Conservation (phyloP, 2,888 invertebrate genomes). For the Hirtodrosophila histrioides region DNA sequence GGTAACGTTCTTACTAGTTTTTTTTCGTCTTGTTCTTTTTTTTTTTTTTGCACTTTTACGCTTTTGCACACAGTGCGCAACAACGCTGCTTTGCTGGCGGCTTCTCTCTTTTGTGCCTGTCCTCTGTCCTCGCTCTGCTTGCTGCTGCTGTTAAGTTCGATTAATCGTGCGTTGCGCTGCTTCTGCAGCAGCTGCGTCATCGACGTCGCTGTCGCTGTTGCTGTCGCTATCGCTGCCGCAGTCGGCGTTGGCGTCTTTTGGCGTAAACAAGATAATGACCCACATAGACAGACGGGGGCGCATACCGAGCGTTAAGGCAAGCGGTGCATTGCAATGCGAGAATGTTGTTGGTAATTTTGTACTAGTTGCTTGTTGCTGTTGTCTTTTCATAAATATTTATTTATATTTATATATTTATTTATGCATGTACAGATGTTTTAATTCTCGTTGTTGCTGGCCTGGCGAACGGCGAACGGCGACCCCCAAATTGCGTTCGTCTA, state of each 20-base stretch:
- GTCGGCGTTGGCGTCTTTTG: slow-evolving; percentile 33
- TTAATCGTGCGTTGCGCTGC: slow-evolving; percentile 2
- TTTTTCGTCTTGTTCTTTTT: too few species aligned
- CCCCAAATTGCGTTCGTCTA: slow-evolving; percentile 38
- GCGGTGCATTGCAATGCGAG: slow-evolving; percentile 47
- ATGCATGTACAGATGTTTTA: slow-evolving; percentile 12
- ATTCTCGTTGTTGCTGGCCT: slow-evolving; percentile 15
- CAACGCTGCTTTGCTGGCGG: not conserved
- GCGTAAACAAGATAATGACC: slow-evolving; percentile 78
- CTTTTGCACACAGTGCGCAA: slow-evolving; percentile 2
- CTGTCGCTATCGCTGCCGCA: not conserved
- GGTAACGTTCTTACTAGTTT: too few species aligned
- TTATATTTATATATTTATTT: slow-evolving; percentile 30
- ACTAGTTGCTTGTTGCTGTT: slow-evolving; percentile 9
- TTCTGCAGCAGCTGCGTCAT: slow-evolving; percentile 39
- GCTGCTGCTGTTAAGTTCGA: too few species aligned
- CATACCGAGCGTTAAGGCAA: slow-evolving; percentile 56
- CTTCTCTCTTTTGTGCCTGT: not conserved
- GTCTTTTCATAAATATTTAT: slow-evolving; percentile 44
- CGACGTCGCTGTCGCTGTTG: slow-evolving; percentile 22
- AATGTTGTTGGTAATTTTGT: slow-evolving; percentile 16
- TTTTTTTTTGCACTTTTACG: not conserved
- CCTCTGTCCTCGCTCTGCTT: not conserved
- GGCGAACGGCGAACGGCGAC: slow-evolving; percentile 31
- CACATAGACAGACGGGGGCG: slow-evolving; percentile 53